These are phyloP conservation scores for Drepana falcataria DNA, from an alignment of 2,888 invertebrate species.

Conservation along the genomic window DNA sequence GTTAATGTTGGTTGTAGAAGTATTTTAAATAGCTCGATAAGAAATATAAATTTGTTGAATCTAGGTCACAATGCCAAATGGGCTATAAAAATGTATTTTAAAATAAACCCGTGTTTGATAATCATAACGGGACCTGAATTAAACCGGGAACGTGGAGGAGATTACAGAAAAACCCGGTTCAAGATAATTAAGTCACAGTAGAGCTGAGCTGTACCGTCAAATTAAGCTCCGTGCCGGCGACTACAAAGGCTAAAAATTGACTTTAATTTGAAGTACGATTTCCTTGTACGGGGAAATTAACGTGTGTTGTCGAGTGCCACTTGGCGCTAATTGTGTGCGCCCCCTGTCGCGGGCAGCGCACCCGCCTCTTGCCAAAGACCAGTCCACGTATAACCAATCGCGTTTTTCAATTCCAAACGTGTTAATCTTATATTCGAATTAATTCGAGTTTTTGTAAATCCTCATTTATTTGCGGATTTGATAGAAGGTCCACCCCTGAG, in stretches of 20 bases:
- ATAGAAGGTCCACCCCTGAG: slow-evolving; percentile 28
- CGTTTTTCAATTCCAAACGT: slow-evolving; percentile 40
- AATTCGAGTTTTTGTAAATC: slow-evolving; percentile 32
- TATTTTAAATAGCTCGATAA: too few relatives aligned
- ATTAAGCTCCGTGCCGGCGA: slow-evolving; percentile 34
- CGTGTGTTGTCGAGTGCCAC: slow-evolving; percentile 50
- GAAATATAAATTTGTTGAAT: too few relatives aligned
- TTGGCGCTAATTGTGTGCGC: slow-evolving; percentile 65
- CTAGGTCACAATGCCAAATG: too few relatives aligned
- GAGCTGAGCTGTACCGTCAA: slow-evolving; percentile 38
- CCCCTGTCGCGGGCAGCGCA: slow-evolving; percentile 20
- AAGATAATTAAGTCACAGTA: slow-evolving; percentile 41
- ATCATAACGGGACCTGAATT: too few relatives aligned
- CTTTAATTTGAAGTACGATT: slow-evolving; percentile 58
- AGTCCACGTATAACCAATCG: slow-evolving; percentile 37
- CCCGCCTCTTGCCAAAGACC: slow-evolving; percentile 32
- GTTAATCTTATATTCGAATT: slow-evolving; percentile 45
- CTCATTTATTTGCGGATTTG: slow-evolving; percentile 38
- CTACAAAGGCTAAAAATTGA: slow-evolving; percentile 45
- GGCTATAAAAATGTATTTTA: background rate
- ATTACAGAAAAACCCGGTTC: slow-evolving; percentile 30
- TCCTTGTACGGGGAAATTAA: slow-evolving; percentile 53
- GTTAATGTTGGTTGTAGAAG: too few relatives aligned
- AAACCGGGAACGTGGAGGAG: too few relatives aligned
- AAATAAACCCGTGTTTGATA: background rate